Evolutionary conservation across 2,888 invertebrate species (phyloP), one percentile per base, ranked within the genome.

Genomic region (Isoperla grammatica): DNA sequence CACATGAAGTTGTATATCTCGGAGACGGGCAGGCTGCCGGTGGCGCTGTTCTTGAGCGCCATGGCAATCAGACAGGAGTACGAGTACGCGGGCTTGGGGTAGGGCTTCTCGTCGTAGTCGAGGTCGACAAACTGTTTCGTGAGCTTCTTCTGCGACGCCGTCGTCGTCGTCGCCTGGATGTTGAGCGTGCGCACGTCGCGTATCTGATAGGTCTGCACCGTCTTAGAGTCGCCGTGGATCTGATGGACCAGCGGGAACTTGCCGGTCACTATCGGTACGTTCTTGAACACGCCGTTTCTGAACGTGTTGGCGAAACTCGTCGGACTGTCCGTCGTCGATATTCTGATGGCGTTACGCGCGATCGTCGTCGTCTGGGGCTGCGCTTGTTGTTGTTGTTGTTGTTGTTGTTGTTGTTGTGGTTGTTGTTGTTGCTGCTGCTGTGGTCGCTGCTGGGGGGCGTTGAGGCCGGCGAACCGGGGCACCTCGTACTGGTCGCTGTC

Each of bases 1-100:
- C 95, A 97, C 90, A 98, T 96, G 72, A 98, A 98, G 74, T 92
- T 95, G 76, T 98, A 98, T 68, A 98, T 98, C 78, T 98, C 98
- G 11, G 95, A 95, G 37, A 98, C 98, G 2, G 97, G 97, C 69
- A 98, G 77, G 69, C 94, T 92, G 58, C 97, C 97, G 58, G 90
- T 90, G 68, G 88, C 83, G 63, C 96, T 95, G 74, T 98, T 98
- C 76, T 97, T 97, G 64, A 98, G 78, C 3, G 98, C 96, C 90
- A 98, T 90, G 1, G 97, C 97, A 72, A 98, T 98, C 65, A 98
- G 81, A 77, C 97, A 98, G 61, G 95, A 95, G 75, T 98, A 98
- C 12, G 97, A 97, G 76, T 96, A 98, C 2, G 94, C 92, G 4
- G 98, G 98, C 75, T 98, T 98, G 0, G 96, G 96, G 71, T 87